Evolutionary conservation across 2,797 vertebrate species (phyloP).

Genomic region (Chromis chromis): DNA sequence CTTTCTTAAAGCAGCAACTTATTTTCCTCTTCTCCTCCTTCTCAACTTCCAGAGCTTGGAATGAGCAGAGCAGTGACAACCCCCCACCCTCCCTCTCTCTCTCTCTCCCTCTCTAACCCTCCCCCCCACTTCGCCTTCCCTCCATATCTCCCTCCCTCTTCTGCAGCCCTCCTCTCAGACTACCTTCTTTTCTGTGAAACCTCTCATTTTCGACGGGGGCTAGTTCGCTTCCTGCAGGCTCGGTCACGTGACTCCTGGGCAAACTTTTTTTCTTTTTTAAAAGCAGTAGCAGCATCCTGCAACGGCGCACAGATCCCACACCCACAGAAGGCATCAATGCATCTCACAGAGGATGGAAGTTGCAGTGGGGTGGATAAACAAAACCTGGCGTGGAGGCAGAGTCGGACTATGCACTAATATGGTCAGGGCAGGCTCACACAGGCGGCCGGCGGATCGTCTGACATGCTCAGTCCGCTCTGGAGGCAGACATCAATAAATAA

Average conservation of each 20-base stretch:
- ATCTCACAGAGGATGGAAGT: constrained; percentile 2
- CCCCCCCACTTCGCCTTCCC: constrained; percentile 42
- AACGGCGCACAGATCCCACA: neutral
- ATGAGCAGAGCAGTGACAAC: constrained; percentile 81
- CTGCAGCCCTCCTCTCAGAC: constrained; percentile 56
- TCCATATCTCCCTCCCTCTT: constrained; percentile 44
- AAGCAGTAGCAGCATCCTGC: neutral
- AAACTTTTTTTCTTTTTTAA: constrained; percentile 5
- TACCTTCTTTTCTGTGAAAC: constrained; percentile 63
- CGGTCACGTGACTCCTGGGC: constrained; percentile 50
- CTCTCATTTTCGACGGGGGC: constrained; percentile 61
- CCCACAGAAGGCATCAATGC: neutral
- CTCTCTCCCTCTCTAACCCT: constrained; percentile 53
- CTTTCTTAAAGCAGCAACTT: constrained; percentile 79
- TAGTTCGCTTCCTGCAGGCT: constrained; percentile 54
- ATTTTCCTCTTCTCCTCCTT: constrained; percentile 81
- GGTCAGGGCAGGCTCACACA: constrained; percentile 57
- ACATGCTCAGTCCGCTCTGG: constrained; percentile 62
- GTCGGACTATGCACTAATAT: constrained; percentile 64
- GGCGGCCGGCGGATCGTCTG: constrained; percentile 40
- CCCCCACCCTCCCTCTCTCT: constrained; percentile 54
- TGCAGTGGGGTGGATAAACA: constrained; percentile 19
- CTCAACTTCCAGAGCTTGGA: constrained; percentile 81
- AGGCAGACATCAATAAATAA: constrained; percentile 80
- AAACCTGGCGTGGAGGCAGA: constrained; percentile 14